phyloP scores from a whole-genome alignment of 2,113 vertebrate genomes.

The Ophthalmolycus amberensis region DNA sequence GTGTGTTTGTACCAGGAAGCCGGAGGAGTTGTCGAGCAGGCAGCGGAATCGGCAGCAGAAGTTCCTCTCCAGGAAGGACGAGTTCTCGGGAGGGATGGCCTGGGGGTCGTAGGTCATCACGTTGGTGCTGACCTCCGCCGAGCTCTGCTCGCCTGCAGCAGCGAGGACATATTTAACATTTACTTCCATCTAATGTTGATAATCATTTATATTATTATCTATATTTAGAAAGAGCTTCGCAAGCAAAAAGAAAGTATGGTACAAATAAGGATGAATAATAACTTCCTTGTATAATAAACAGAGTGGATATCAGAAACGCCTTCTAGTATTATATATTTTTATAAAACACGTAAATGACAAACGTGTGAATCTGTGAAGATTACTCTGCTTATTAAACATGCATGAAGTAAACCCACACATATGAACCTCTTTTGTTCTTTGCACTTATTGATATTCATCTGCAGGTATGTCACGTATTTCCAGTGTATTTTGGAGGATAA shows the following conservation, averaged over 20 bases:
- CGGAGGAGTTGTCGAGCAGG: conserved; percentile 87
- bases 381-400: too few species aligned
- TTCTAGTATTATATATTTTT: too few species aligned
- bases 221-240: background rate
- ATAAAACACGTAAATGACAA: too few species aligned
- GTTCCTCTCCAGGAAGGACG: conserved; percentile 86
- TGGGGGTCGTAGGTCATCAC: conserved; percentile 68
- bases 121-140: conserved; percentile 59
- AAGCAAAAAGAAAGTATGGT: too few species aligned
- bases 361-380: too few species aligned
- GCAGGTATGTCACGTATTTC: background rate
- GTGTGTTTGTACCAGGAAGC: conserved; percentile 82
- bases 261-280: too few species aligned
- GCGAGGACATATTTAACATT: background rate
- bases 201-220: too few species aligned
- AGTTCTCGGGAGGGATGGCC: conserved; percentile 83
- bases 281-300: too few species aligned
- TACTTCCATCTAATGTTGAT: background rate
- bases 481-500: background rate
- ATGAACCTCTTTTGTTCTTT: too few species aligned
- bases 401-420: too few species aligned
- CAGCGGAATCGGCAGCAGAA: conserved; percentile 88
- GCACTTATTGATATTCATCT: background rate
- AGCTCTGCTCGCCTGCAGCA: conserved; percentile 62
- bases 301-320: too few species aligned